Percentiles rank a stretch among this genome's conserved stretches.
phyloP scores from a whole-genome alignment of 1,140 invertebrate species.

The Diachasmimorpha longicaudata region DNA sequence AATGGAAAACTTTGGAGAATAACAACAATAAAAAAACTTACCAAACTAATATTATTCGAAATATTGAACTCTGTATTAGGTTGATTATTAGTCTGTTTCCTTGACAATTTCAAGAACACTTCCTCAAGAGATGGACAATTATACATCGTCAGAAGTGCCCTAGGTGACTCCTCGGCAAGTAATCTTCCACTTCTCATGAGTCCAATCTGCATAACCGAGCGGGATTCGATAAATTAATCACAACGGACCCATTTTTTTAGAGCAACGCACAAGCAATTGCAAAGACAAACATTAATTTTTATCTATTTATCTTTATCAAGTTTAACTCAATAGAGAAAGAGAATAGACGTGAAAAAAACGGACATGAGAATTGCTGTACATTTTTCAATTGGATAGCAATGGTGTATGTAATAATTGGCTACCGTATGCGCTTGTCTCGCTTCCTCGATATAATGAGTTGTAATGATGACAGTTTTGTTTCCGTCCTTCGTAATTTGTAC shows the following conservation, averaged over 20 bases:
- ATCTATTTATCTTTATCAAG: neutral
- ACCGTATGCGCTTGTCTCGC: slow-evolving; percentile 87
- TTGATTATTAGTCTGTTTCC: slow-evolving; percentile 66
- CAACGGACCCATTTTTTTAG: no score
- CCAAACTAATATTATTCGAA: slow-evolving; percentile 78
- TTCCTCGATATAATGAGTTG: slow-evolving; percentile 94
- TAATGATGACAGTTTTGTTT: slow-evolving; percentile 90
- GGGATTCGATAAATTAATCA: neutral
- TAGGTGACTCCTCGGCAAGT: slow-evolving; percentile 90
- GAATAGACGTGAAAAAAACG: no score
- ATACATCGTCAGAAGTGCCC: slow-evolving; percentile 81
- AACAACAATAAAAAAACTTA: slow-evolving; percentile 39
- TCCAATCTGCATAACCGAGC: slow-evolving; percentile 74
- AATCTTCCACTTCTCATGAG: slow-evolving; percentile 91
- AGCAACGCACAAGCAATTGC: no score
- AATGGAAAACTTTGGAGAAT: no score
- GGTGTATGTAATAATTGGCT: slow-evolving; percentile 47
- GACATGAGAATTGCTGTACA: no score
- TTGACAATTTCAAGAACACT: slow-evolving; percentile 90
- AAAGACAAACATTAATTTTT: neutral
- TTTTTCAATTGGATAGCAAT: neutral
- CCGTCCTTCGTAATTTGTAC: slow-evolving; percentile 82
- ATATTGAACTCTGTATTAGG: slow-evolving; percentile 69
- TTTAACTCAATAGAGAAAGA: neutral
- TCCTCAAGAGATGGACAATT: slow-evolving; percentile 87